phyloP scores from a whole-genome alignment of 2,888 invertebrate species.

The Scaptomyza reducta region DNA sequence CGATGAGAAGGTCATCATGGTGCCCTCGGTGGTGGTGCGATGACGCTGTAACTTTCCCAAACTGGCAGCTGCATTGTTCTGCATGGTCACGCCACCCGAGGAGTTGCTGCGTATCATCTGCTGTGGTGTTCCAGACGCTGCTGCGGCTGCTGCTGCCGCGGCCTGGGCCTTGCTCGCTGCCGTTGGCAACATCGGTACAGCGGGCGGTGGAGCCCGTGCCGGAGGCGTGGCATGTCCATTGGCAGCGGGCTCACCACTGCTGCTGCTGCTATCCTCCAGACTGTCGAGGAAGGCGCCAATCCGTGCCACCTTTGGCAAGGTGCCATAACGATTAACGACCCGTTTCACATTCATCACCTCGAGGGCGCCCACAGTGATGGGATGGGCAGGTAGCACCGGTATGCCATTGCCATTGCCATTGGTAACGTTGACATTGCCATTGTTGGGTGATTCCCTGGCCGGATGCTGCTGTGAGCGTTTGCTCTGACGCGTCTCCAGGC shows the following conservation, averaged over 20 bases:
- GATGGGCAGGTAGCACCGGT: conserved; percentile 72
- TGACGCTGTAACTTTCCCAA: conserved; percentile 86
- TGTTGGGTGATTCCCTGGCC: conserved; percentile 50
- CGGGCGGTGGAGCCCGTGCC: conserved; percentile 26
- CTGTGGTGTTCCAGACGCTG: conserved; percentile 75
- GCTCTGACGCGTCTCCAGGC: conserved; percentile 87
- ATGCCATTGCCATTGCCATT: conserved; percentile 56
- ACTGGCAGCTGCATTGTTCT: conserved; percentile 87
- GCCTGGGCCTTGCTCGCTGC: neutral
- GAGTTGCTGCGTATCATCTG: conserved; percentile 96
- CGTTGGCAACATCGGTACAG: conserved; percentile 22
- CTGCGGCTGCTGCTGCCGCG: conserved; percentile 5
- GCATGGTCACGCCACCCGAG: conserved; percentile 91
- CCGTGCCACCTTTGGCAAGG: conserved; percentile 97
- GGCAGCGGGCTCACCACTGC: conserved; percentile 35
- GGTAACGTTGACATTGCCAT: conserved; percentile 37
- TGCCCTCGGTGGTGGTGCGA: conserved; percentile 85
- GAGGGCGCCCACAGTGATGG: conserved; percentile 94
- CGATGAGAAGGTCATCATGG: conserved; percentile 84
- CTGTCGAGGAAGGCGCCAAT: conserved; percentile 98
- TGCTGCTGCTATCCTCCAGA: conserved; percentile 88
- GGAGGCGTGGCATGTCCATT: conserved; percentile 60
- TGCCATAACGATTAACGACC: conserved; percentile 97
- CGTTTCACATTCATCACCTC: conserved; percentile 98
- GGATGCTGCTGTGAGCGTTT: conserved; percentile 85